These are phyloP conservation scores for Heteromyza rotundicornis DNA, from an alignment of 2,888 invertebrate genomes.

Conservation along the genomic window DNA sequence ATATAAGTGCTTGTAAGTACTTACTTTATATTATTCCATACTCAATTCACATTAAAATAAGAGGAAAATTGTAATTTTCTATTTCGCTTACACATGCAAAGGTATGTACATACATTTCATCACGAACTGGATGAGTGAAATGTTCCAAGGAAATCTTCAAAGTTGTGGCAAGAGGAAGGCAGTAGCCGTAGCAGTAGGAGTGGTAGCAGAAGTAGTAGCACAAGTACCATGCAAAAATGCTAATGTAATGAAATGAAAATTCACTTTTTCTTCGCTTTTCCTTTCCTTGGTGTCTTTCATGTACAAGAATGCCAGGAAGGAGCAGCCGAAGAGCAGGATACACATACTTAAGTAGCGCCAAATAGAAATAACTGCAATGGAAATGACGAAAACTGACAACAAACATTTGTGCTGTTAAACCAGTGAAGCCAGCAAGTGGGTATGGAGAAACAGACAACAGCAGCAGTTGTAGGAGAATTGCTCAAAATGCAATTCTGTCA, in stretches of 20 bases:
- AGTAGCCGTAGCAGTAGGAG: no score
- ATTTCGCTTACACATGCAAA: background rate
- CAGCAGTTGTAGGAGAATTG: no score
- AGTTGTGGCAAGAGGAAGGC: no score
- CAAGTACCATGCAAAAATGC: slow-evolving; percentile 5
- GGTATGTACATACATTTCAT: background rate
- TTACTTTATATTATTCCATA: slow-evolving; percentile 10
- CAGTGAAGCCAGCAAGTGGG: no score
- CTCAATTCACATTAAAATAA: slow-evolving; percentile 6
- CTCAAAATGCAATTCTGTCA: no score
- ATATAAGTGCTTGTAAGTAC: background rate
- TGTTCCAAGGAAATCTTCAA: no score
- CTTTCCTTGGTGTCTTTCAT: background rate
- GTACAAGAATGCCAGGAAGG: background rate
- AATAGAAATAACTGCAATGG: slow-evolving; percentile 6
- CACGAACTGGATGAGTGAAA: no score
- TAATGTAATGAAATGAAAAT: slow-evolving; percentile 19
- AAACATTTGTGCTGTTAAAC: background rate
- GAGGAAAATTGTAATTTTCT: slow-evolving; percentile 8
- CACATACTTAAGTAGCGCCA: background rate
- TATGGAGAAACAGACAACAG: no score
- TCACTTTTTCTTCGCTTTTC: background rate
- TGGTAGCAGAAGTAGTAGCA: no score
- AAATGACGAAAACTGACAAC: slow-evolving; percentile 12
- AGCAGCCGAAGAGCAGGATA: background rate